Conservation (phyloP, 1,140 invertebrate species). For the Neodiprion lecontei region DNA sequence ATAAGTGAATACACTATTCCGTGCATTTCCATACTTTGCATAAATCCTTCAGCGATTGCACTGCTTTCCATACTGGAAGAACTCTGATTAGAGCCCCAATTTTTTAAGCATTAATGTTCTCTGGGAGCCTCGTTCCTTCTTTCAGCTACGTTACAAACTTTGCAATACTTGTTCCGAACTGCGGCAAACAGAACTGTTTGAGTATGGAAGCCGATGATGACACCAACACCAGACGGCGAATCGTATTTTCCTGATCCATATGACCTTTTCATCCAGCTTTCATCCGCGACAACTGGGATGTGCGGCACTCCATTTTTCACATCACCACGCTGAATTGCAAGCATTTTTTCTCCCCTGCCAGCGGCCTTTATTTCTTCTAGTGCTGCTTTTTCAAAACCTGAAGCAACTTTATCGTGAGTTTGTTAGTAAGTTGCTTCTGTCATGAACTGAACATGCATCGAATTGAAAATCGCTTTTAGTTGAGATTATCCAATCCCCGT, state of each 20-base stretch:
- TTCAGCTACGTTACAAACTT: conserved; percentile 40
- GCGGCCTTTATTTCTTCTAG: conserved; percentile 35
- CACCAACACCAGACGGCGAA: conserved; percentile 36
- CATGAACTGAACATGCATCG: conserved; percentile 35
- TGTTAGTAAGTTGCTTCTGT: conserved; percentile 24
- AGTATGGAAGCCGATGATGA: conserved; percentile 48
- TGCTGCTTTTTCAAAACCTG: conserved; percentile 28
- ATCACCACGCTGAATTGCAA: conserved; percentile 35
- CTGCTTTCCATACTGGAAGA: conserved; percentile 53
- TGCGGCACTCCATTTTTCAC: conserved; percentile 34
- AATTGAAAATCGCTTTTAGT: conserved; percentile 31
- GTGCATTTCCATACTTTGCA: conserved; percentile 44
- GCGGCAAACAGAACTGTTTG: conserved; percentile 51
- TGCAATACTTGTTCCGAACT: conserved; percentile 54
- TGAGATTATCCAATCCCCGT: conserved; percentile 35
- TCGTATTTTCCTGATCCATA: conserved; percentile 36
- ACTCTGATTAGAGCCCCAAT: conserved; percentile 39
- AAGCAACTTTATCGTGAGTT: conserved; percentile 24
- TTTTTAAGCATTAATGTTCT: conserved; percentile 44
- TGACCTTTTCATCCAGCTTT: conserved; percentile 44
- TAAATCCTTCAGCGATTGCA: conserved; percentile 56
- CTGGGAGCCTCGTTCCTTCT: conserved; percentile 20
- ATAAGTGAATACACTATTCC: conserved; percentile 52
- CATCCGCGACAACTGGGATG: conserved; percentile 46
- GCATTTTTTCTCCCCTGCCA: conserved; percentile 37